Percentiles rank a stretch among this genome's conserved stretches.
phyloP scores from a whole-genome alignment of 2,113 vertebrate species.

The Muntiacus reevesi region DNA sequence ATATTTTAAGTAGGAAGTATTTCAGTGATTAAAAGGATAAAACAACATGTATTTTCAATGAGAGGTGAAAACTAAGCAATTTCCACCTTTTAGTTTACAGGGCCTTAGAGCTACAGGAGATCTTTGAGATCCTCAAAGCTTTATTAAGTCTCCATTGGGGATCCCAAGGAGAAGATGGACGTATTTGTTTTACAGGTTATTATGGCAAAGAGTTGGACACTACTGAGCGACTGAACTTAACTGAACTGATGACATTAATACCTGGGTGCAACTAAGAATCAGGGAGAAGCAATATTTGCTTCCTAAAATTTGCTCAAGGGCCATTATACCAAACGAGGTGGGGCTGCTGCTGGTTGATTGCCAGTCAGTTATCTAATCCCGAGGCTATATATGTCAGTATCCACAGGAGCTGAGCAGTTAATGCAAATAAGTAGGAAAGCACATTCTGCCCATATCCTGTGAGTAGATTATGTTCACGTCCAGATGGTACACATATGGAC shows the following conservation, averaged over 20 bases:
- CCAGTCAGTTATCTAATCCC: neutral
- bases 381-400: neutral
- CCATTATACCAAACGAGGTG: neutral
- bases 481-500: neutral
- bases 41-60: constrained; percentile 35
- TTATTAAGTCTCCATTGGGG: neutral
- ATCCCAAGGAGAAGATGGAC: neutral
- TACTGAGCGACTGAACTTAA: too few relatives aligned
- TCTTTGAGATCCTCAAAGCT: neutral
- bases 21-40: constrained; percentile 58
- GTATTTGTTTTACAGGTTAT: neutral
- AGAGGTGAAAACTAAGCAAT: constrained; percentile 24
- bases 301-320: neutral
- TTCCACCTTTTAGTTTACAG: constrained; percentile 21
- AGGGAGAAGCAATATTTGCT: neutral
- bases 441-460: rapidly evolving
- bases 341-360: too few relatives aligned
- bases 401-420: neutral
- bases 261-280: neutral
- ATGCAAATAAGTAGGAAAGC: neutral
- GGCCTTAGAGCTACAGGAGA: neutral
- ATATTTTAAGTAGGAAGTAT: constrained; percentile 59
- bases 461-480: rapidly evolving
- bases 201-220: too few relatives aligned
- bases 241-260: neutral